Conservation (phyloP, 2,888 invertebrate genomes). For the Papilio demoleus region DNA sequence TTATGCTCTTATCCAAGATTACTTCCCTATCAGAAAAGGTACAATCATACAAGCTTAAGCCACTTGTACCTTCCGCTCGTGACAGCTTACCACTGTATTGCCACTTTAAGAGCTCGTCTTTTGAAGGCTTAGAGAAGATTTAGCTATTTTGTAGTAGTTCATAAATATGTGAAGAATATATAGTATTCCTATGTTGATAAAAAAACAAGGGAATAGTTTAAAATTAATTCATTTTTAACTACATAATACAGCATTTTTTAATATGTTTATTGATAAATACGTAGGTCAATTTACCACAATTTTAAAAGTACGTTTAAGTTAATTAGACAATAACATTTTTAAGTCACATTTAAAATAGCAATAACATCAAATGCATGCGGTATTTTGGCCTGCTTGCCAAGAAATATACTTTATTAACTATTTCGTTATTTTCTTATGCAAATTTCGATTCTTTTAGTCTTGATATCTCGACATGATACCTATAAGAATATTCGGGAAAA, state of each 20-base stretch:
- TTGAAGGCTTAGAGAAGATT: conserved; percentile 10
- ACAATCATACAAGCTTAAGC: conserved; percentile 21
- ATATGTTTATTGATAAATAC: no score
- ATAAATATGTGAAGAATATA: no score
- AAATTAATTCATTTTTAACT: no score
- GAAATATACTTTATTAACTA: conserved; percentile 7
- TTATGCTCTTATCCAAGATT: not conserved
- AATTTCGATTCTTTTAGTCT: not conserved
- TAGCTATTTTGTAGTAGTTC: not conserved
- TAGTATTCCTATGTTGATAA: no score
- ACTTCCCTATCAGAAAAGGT: not conserved
- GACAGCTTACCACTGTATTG: conserved; percentile 16
- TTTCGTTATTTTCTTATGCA: conserved; percentile 16
- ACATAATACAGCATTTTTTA: no score
- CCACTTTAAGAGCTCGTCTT: conserved; percentile 16
- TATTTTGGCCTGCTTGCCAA: conserved; percentile 17
- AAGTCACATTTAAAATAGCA: not conserved
- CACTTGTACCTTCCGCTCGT: conserved; percentile 18
- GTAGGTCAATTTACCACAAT: not conserved
- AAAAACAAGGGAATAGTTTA: no score
- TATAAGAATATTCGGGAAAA: no score
- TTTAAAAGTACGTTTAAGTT: not conserved
- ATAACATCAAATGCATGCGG: conserved; percentile 12
- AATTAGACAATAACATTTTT: not conserved
- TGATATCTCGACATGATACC: no score